Evolutionary conservation across 2,888 invertebrate genomes (phyloP).

Genomic region (Priocnemis perturbator): DNA sequence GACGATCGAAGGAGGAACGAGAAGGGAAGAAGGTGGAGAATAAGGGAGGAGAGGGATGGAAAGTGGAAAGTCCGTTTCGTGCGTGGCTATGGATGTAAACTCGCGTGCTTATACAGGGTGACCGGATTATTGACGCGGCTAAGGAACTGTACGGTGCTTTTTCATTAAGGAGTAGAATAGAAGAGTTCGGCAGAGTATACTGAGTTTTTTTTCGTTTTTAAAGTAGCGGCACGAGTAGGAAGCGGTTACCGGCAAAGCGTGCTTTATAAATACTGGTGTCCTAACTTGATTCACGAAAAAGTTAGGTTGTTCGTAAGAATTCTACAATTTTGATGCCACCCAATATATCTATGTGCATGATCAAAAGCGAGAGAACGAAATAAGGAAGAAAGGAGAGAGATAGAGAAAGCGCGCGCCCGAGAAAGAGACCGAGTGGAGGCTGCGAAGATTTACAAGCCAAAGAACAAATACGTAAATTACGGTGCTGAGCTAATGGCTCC

Average conservation of each 20-base stretch:
- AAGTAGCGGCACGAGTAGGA: too few species aligned
- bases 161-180: not conserved
- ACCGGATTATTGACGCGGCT: too few species aligned
- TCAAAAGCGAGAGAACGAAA: not conserved
- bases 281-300: too few species aligned
- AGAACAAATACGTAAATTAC: constrained; percentile 75
- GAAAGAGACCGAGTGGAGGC: constrained; percentile 2
- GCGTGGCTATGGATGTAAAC: not conserved
- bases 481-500: constrained; percentile 67
- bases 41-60: not conserved
- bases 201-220: too few species aligned
- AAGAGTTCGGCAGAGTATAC: too few species aligned
- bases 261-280: too few species aligned
- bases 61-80: too few species aligned
- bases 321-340: not conserved
- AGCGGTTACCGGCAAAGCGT: too few species aligned
- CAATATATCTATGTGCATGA: not conserved
- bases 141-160: not conserved
- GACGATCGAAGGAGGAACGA: constrained; percentile 10
- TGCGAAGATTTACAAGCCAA: constrained; percentile 70
- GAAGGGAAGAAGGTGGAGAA: not conserved
- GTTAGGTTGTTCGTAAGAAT: too few species aligned
- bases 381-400: constrained; percentile 21
- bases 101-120: too few species aligned
- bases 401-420: constrained; percentile 16